Evolutionary conservation across 2,113 vertebrate species (phyloP), one percentile per base, ranked within the genome.

Genomic region (Gymnogyps californianus): DNA sequence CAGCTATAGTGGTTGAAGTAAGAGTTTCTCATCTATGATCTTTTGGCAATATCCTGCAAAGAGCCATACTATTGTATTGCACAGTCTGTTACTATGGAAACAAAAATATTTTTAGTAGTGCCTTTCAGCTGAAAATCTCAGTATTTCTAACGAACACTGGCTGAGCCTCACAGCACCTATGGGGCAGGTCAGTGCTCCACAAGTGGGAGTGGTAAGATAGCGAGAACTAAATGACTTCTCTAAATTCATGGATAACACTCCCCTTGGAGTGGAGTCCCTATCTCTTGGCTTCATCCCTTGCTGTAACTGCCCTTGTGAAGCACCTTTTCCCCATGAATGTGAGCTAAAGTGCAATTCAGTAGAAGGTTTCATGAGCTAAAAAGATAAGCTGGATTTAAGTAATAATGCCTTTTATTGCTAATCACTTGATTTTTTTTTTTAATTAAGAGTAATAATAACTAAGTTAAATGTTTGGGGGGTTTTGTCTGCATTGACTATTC

Each of bases 61-160:
- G 72, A 96, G 76, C 80, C 76, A 9, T 47, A 29, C 91, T 88
- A 85, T 93, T 95, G 83, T 96, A 94, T 46, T 25, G 25, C 83
- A 64, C 36, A 28, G 75, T 32, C 89, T 54, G 88, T 97, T 88
- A 31, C 96, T 74, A 79, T 91, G 93, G 96, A 26, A 95, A 91
- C 96, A 36, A 58, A 36, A 94, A 93, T 97, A 97, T 92, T 97
- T 97, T 96, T 89, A 96, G 94, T 71, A 24, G 54, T 42, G 81
- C 91, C 49, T 95, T 94, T 95, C 58, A 62, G 87, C 70, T 46
- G 92, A 83, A 93, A 89, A 93, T n/a, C 87, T 90, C 61, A 11
- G 21, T 49, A 34, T 67, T 93, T 83, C 58, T 47, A 38, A 69
- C 0, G 42, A 91, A 38, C 20, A 15, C 66, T 24, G 75, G 38